Evolutionary conservation across 2,113 vertebrate species (phyloP).

Genomic region (Lathamus discolor): DNA sequence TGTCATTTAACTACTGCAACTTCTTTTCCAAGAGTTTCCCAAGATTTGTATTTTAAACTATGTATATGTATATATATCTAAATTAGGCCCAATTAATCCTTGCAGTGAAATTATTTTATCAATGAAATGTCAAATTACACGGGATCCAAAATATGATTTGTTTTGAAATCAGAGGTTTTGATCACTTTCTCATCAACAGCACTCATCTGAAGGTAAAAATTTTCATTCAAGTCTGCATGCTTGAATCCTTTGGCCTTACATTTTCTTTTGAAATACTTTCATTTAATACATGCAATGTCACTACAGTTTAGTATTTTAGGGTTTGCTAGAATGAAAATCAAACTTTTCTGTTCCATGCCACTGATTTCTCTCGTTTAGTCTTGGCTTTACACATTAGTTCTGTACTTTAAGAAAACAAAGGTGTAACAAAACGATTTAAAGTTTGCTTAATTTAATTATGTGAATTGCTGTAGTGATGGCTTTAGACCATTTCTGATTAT

Average conservation of each 20-base stretch:
- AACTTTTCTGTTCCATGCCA: background rate
- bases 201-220: background rate
- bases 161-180: background rate
- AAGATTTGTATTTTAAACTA: background rate
- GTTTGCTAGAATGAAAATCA: background rate
- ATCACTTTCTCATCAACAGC: background rate
- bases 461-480: background rate
- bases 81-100: background rate
- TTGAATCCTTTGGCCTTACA: background rate
- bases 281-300: background rate
- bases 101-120: background rate
- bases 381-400: background rate
- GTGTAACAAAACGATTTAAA: background rate
- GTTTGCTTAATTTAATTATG: background rate
- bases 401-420: background rate
- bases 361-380: background rate
- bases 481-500: background rate
- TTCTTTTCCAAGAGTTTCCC: background rate
- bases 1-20: background rate
- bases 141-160: background rate
- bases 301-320: background rate
- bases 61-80: background rate
- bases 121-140: background rate
- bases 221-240: background rate
- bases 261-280: background rate